phyloP scores from a whole-genome alignment of 2,113 vertebrate genomes.

The Callionymus lyra region DNA sequence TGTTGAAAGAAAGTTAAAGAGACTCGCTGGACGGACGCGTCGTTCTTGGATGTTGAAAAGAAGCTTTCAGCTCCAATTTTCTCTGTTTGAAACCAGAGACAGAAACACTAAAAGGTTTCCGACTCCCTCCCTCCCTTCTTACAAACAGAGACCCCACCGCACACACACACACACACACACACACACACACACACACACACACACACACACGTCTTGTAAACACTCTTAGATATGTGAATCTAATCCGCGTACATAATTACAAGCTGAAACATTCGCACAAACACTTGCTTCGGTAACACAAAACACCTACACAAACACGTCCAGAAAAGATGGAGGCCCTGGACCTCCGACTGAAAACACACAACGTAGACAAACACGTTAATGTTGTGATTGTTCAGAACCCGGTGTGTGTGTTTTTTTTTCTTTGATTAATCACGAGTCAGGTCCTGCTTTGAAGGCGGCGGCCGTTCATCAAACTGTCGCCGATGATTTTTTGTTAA shows the following conservation, averaged over 20 bases:
- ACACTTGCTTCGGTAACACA: slow-evolving; percentile 43
- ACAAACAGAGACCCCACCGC: slow-evolving; percentile 10
- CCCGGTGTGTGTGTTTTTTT: slow-evolving; percentile 6
- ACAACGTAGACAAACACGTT: slow-evolving; percentile 41
- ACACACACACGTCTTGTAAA: slow-evolving; percentile 14
- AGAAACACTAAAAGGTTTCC: slow-evolving; percentile 45
- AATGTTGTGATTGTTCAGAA: slow-evolving; percentile 46
- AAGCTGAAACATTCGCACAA: slow-evolving; percentile 39
- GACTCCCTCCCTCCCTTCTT: slow-evolving; percentile 9
- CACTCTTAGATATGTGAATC: slow-evolving; percentile 22
- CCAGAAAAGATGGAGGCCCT: slow-evolving; percentile 48
- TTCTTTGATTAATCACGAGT: slow-evolving; percentile 4
- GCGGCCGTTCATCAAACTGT: slow-evolving; percentile 40
- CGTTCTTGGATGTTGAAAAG: slow-evolving; percentile 41
- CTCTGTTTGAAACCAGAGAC: slow-evolving; percentile 60
- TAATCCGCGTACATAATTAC: slow-evolving; percentile 41
- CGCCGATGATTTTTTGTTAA: slow-evolving; percentile 46
- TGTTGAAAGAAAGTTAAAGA: slow-evolving; percentile 13
- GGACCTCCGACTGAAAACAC: slow-evolving; percentile 36
- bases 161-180: slow-evolving; percentile 9
- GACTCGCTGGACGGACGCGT: slow-evolving; percentile 15
- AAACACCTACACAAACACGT: slow-evolving; percentile 49
- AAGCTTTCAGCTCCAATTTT: slow-evolving; percentile 66
- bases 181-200: slow-evolving; percentile 23
- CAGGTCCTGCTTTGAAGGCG: slow-evolving; percentile 20